Percentiles rank a stretch among this genome's conserved stretches.
Evolutionary conservation across 2,113 vertebrate genomes (phyloP).

Genomic region (Apodemus speciosus): DNA sequence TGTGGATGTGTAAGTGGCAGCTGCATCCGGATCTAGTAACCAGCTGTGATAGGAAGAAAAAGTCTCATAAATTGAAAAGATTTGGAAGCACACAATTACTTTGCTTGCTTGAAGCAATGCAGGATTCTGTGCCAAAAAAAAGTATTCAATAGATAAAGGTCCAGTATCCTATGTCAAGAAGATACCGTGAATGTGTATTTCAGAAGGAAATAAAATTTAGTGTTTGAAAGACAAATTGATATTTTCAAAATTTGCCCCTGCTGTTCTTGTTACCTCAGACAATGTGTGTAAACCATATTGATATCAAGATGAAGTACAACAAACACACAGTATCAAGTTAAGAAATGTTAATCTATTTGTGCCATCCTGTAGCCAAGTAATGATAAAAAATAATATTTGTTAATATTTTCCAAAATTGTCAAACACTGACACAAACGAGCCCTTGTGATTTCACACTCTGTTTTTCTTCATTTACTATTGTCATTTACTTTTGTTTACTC

Average conservation of each 20-base stretch:
- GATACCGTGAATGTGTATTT: background rate
- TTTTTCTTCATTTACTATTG: background rate
- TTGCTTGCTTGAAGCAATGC: background rate
- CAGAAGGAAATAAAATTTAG: background rate
- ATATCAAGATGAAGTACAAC: background rate
- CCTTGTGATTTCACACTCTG: background rate
- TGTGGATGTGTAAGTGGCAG: background rate
- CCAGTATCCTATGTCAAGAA: background rate
- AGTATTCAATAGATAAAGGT: background rate
- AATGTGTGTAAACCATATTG: background rate
- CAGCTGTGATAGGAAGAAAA: background rate
- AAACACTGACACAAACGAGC: background rate
- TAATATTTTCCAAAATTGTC: background rate
- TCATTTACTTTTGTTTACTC: background rate
- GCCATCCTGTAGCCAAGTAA: background rate
- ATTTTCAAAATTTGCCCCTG: background rate
- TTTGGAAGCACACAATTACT: background rate
- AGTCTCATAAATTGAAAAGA: background rate
- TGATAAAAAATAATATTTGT: background rate
- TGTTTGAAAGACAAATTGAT: conserved; percentile 34
- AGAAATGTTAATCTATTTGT: background rate
- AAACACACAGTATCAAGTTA: background rate
- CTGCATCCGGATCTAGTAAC: conserved; percentile 36
- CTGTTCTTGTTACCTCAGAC: background rate
- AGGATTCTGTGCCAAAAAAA: background rate